phyloP scores from a whole-genome alignment of 2,888 invertebrate genomes.

The Podotricha telesiphe region DNA sequence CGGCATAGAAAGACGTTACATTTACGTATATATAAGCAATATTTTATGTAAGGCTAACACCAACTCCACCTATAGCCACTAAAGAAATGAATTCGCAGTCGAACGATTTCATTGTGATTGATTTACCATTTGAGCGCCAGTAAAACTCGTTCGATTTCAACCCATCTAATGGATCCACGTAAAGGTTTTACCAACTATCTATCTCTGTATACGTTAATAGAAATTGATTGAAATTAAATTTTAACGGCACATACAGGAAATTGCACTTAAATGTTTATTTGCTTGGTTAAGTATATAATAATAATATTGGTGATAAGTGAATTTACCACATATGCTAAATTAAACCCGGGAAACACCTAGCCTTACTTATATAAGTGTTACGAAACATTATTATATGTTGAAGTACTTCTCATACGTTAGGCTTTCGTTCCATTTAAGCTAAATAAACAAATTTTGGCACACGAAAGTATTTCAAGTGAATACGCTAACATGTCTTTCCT shows the following conservation, averaged over 20 bases:
- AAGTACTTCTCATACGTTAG: slow-evolving; percentile 1
- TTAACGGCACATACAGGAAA: neutral
- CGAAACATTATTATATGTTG: neutral
- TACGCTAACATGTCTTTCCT: slow-evolving; percentile 44
- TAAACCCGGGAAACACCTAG: neutral
- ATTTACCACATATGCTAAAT: neutral
- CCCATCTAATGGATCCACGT: slow-evolving; percentile 53
- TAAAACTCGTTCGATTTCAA: slow-evolving; percentile 54
- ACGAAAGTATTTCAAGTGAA: slow-evolving; percentile 9
- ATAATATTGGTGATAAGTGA: neutral
- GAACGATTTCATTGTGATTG: slow-evolving; percentile 68
- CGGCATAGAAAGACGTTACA: too few relatives aligned
- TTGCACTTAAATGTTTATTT: neutral
- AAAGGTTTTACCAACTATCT: slow-evolving; percentile 25
- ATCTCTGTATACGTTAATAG: slow-evolving; percentile 31
- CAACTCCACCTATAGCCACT: slow-evolving; percentile 50
- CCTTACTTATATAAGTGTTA: slow-evolving; percentile 2
- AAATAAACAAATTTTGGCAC: slow-evolving; percentile 15
- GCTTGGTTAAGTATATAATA: neutral
- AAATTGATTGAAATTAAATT: slow-evolving; percentile 19
- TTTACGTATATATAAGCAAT: neutral
- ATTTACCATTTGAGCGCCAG: slow-evolving; percentile 63
- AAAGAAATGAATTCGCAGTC: slow-evolving; percentile 56
- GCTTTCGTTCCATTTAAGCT: slow-evolving; percentile 7
- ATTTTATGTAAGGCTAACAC: slow-evolving; percentile 27